These are phyloP conservation scores for Gerris lacustris DNA, from an alignment of 2,888 invertebrate genomes.

Conservation along the genomic window DNA sequence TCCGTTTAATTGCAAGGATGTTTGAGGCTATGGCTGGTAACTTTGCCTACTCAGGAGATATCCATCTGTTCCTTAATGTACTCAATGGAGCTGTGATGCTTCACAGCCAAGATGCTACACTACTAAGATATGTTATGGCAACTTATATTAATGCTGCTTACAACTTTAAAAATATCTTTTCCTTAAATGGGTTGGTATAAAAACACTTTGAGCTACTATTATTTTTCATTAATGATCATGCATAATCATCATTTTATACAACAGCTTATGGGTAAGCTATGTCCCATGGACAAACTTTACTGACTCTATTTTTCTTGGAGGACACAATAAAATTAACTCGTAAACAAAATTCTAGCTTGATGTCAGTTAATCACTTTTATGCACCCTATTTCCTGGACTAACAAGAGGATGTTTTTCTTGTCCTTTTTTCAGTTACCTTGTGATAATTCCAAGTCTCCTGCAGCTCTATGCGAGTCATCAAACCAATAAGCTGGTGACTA, in stretches of 20 bases:
- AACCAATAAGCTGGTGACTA: conserved; percentile 86
- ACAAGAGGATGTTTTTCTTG: neutral
- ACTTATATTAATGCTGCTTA: conserved; percentile 95
- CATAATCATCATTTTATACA: conserved; percentile 10
- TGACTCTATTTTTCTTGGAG: no score
- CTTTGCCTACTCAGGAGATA: conserved; percentile 91
- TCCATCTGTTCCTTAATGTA: conserved; percentile 94
- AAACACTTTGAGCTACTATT: neutral
- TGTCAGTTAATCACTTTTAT: no score
- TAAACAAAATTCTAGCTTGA: no score
- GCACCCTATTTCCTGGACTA: neutral
- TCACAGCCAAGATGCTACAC: conserved; percentile 92
- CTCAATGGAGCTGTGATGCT: conserved; percentile 90
- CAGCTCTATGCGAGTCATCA: conserved; percentile 96
- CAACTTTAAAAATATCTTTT: conserved; percentile 97
- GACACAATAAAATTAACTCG: no score
- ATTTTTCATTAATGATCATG: conserved; percentile 1
- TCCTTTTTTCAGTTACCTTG: conserved; percentile 54
- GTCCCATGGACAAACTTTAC: no score
- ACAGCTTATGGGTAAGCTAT: no score
- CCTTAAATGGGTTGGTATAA: conserved; percentile 71
- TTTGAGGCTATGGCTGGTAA: conserved; percentile 97
- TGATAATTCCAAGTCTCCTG: conserved; percentile 94
- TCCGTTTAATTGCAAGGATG: conserved; percentile 87
- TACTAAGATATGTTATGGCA: conserved; percentile 88